Conservation (phyloP, 1,140 invertebrate genomes). For the Drosophila parabipectinata region DNA sequence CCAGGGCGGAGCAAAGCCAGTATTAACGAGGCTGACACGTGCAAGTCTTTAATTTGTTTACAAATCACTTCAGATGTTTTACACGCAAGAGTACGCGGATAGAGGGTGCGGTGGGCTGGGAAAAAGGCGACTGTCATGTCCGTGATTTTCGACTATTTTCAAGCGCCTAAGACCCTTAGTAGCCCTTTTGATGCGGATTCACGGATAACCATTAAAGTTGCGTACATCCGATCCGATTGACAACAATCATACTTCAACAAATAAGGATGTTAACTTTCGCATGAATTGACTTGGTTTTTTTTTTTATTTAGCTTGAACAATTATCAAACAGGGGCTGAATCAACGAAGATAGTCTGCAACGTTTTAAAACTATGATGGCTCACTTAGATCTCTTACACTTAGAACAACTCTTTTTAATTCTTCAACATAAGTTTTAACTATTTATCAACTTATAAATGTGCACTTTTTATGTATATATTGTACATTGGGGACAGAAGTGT, state of each 20-base stretch:
- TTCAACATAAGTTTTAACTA: too few species aligned
- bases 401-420: too few species aligned
- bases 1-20: constrained; percentile 36
- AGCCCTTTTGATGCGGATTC: not conserved
- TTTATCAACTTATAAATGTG: too few species aligned
- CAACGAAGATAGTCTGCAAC: too few species aligned
- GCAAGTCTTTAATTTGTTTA: constrained; percentile 83
- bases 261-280: not conserved
- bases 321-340: too few species aligned
- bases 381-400: too few species aligned
- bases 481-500: too few species aligned
- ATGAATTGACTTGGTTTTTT: not conserved
- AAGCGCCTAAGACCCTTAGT: not conserved
- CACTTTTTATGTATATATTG: too few species aligned
- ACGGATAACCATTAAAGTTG: not conserved
- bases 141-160: not conserved
- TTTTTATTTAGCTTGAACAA: too few species aligned
- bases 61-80: constrained; percentile 83
- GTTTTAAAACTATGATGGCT: too few species aligned
- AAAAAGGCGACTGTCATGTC: not conserved
- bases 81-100: constrained; percentile 70
- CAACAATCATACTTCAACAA: not conserved
- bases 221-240: not conserved
- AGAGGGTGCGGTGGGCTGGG: not conserved
- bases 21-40: constrained; percentile 76